Evolutionary conservation across 1,140 invertebrate species (phyloP).

Genomic region (Lordiphosa clarofinis): DNA sequence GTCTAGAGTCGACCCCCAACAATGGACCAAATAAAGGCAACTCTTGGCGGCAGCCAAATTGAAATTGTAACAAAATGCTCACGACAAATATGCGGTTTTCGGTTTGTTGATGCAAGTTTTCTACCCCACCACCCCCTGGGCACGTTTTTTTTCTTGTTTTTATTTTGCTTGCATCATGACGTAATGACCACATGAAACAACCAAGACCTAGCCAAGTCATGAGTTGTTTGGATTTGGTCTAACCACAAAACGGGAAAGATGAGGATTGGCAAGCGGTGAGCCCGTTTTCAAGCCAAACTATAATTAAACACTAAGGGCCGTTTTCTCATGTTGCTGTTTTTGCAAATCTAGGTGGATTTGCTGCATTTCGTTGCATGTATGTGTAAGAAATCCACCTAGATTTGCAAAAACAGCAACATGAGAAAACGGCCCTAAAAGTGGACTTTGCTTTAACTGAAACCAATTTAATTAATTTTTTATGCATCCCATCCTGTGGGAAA

Average conservation of each 20-base stretch:
- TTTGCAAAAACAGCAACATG: too few species aligned
- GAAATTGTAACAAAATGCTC: constrained; percentile 15
- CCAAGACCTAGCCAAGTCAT: constrained; percentile 9
- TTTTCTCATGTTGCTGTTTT: too few species aligned
- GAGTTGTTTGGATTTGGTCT: constrained; percentile 1
- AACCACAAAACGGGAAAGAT: constrained; percentile 10
- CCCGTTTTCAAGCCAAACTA: too few species aligned
- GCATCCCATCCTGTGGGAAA: too few species aligned
- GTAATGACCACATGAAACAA: constrained; percentile 13
- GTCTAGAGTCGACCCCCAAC: constrained; percentile 9
- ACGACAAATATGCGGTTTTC: constrained; percentile 14
- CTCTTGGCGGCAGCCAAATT: constrained; percentile 10
- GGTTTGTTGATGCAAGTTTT: constrained; percentile 11
- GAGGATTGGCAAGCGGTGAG: constrained; percentile 1
- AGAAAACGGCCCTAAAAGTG: too few species aligned
- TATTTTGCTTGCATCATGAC: constrained; percentile 2
- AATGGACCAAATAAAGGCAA: constrained; percentile 8
- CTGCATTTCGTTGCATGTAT: too few species aligned
- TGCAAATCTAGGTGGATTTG: too few species aligned
- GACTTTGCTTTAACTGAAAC: too few species aligned
- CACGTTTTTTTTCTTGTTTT: constrained; percentile 5
- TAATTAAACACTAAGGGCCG: too few species aligned
- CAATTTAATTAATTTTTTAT: too few species aligned
- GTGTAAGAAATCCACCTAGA: too few species aligned
- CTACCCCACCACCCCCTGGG: neutral